Evolutionary conservation across 2,888 invertebrate species (phyloP), one percentile per base, ranked within the genome.

Genomic region (Augiades crinisus): DNA sequence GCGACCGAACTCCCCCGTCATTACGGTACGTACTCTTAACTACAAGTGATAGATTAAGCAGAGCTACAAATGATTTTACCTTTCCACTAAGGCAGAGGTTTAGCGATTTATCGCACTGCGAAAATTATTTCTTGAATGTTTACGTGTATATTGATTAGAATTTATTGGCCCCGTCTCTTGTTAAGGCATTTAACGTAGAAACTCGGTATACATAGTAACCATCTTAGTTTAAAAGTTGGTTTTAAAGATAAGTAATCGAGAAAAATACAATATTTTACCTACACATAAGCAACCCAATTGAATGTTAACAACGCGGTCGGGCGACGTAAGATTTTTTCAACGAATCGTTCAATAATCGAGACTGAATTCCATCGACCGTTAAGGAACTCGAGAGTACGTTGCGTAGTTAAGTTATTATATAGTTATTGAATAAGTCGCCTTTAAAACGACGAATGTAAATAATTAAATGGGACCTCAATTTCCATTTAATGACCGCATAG

Each of bases 361-460:
- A 63, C 68, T 64, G 67, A 75, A 81, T 81, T 76, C 80, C 66
- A 36, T 74, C 73, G 69, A 57, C 79, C 75, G 75, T 74, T 75
- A 67, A 64, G 61, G 70, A 56, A 66, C 54, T 52, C 57, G 54
- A 59, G 67, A 72, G 67, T 65, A 62, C 67, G 61, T 70, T 62
- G 63, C 64, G 77, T 76, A 80, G 81, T 82, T 80, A 83, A 83
- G 82, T 84, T 79, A 82, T 83, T 83, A 81, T 74, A 75, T 68
- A 68, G 68, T 72, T 75, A 74, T 73, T 74, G 71, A 74, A 67
- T 68, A 66, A 68, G 55, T 59, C 59, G 60, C 59, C 60, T 63
- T 58, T 58, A 62, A 69, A 68, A 70, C 65, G 68, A 64, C 60
- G 59, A 60, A 62, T 62, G 60, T 63, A 61, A 70, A 67, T 65